Evolutionary conservation across 2,797 vertebrate genomes (phyloP).

Genomic region (Craterocephalus amniculus): DNA sequence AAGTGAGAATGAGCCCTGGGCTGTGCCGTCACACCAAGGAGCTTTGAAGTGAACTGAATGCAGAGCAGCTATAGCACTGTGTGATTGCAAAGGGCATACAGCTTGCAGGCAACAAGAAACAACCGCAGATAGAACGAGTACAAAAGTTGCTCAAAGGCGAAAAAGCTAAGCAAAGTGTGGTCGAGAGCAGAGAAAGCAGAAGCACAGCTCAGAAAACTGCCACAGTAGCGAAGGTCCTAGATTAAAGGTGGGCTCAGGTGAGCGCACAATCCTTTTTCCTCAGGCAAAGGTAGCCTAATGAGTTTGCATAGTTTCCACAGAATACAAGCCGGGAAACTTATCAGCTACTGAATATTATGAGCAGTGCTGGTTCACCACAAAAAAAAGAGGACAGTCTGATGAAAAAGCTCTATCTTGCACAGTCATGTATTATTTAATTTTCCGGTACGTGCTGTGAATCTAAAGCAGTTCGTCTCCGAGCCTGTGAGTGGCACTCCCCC

Average conservation of each 20-base stretch:
- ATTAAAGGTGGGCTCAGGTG: conserved; percentile 41
- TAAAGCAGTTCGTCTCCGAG: conserved; percentile 43
- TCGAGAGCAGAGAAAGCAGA: conserved; percentile 42
- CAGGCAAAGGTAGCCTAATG: conserved; percentile 46
- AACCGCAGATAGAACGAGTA: conserved; percentile 40
- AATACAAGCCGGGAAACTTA: conserved; percentile 32
- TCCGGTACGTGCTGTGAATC: conserved; percentile 40
- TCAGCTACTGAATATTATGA: conserved; percentile 28
- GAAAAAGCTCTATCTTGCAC: conserved; percentile 44
- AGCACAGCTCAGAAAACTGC: conserved; percentile 38
- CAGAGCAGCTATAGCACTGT: conserved; percentile 70
- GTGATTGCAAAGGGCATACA: conserved; percentile 58
- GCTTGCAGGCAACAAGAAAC: conserved; percentile 56
- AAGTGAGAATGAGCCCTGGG: conserved; percentile 78
- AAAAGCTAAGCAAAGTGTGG: conserved; percentile 18
- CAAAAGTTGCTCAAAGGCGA: conserved; percentile 81
- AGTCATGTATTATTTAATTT: conserved; percentile 54
- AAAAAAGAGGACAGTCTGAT: conserved; percentile 39
- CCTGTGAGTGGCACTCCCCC: conserved; percentile 45
- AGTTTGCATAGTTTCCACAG: conserved; percentile 35
- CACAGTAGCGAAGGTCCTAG: conserved; percentile 33
- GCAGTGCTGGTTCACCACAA: conserved; percentile 21
- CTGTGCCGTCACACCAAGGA: conserved; percentile 68
- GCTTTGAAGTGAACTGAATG: conserved; percentile 78
- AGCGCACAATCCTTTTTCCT: conserved; percentile 34